Evolutionary conservation across 2,888 invertebrate species (phyloP), one percentile per base, ranked within the genome.

Genomic region (Antheraea yamamai): DNA sequence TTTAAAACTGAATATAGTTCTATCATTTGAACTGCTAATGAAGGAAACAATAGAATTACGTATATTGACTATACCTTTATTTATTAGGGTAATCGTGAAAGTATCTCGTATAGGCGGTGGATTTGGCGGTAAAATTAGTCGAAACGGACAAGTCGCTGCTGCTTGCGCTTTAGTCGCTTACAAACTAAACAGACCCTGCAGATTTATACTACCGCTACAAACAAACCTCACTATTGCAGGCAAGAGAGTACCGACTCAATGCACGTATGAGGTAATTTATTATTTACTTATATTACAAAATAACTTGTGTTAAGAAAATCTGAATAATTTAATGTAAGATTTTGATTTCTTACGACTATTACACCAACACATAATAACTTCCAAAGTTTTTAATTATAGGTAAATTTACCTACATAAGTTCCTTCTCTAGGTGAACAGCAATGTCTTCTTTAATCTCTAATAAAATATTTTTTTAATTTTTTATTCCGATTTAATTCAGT

Each of bases 71-170:
- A 23, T 23, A 23, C 3, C n/a, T 23, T 61, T 23, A 61, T 61
- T 61, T 23, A 30, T 66, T 66, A 96, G 97, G 68, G 91, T 97
- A 8, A 91, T 96, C 51, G 86, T 97, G 2, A 90, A 91, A 77
- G 96, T 96, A 0, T 95, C 96, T 75, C 90, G 97, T 78, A 72
- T 97, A 39, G 96, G 97, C 58, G 96, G 97, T 73, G 96, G 93
- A 73, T 96, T 97, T 87, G 96, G 97, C 18, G 90, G 95, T 20
- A 96, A 96, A 89, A 95, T 97, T 73, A 95, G 96, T 7, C 95
- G 97, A 4, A 91, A 95, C 35, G 89, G 90, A 0, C 94, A 95
- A 73, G 89, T 95, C 0, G 90, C 96, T 0, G 92, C 96, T 4
- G 96, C 96, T 0, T 96, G 96, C 79, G 96, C 97, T 0, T 80